A percentile compares a stretch with the other conserved stretches of the same genome.
These are phyloP conservation scores for Rhabdornis inornatus DNA, from an alignment of 2,113 vertebrate species.

Conservation along the genomic window DNA sequence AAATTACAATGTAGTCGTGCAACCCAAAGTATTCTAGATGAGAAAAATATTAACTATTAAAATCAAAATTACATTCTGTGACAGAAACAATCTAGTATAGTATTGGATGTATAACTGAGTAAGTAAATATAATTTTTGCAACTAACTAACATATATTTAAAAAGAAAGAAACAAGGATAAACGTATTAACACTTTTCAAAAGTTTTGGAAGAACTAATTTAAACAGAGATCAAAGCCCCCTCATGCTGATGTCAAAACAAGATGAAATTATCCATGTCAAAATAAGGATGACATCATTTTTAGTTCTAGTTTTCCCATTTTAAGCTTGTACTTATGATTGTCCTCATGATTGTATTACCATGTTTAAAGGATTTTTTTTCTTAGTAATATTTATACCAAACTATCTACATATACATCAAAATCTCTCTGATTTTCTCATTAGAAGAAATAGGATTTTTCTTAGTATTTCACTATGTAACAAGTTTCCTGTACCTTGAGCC, in stretches of 20 bases:
- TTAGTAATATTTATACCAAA: not conserved
- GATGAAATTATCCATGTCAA: not conserved
- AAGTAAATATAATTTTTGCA: not conserved
- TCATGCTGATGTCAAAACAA: not conserved
- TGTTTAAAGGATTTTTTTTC: not conserved
- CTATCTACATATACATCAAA: not conserved
- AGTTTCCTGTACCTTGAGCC: not conserved
- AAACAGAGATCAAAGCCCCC: not conserved
- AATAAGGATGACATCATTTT: not conserved
- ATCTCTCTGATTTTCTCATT: not conserved
- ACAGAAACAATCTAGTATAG: not conserved
- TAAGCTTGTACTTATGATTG: not conserved
- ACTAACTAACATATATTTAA: not conserved
- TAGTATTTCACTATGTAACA: not conserved
- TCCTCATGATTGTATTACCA: not conserved
- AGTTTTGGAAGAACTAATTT: not conserved
- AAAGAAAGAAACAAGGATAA: not conserved
- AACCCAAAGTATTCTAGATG: not conserved
- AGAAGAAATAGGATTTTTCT: not conserved
- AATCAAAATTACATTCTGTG: not conserved
- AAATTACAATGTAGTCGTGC: not conserved
- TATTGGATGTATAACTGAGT: not conserved
- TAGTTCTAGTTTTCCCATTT: not conserved
- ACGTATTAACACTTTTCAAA: not conserved
- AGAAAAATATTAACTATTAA: not conserved